Percentiles rank a stretch among this genome's conserved stretches.
These are phyloP conservation scores for Cataglyphis albicans DNA, from an alignment of 2,888 invertebrate genomes.

Conservation along the genomic window DNA sequence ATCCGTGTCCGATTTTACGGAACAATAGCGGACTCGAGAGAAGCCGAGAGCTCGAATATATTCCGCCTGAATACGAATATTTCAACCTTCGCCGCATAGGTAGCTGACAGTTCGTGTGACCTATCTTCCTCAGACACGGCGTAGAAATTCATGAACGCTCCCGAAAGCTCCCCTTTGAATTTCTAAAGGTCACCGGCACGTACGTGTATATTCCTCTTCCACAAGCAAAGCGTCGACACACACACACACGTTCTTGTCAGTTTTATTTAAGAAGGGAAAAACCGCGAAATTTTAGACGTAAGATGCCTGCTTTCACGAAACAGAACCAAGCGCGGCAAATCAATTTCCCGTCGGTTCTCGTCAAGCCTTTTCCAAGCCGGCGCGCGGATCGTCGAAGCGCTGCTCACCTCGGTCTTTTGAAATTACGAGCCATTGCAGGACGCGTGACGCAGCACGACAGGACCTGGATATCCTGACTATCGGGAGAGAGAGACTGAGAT, in stretches of 20 bases:
- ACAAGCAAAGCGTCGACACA: constrained; percentile 27
- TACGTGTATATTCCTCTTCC: constrained; percentile 6
- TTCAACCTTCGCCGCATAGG: constrained; percentile 52
- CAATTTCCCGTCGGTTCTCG: constrained; percentile 42
- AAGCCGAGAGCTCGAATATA: constrained; percentile 41
- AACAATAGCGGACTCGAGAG: constrained; percentile 27
- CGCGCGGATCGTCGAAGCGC: constrained; percentile 19
- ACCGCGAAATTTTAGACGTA: constrained; percentile 14
- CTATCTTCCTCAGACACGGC: constrained; percentile 56
- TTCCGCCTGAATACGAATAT: constrained; percentile 53
- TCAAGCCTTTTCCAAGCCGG: constrained; percentile 13
- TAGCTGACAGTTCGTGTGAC: constrained; percentile 57
- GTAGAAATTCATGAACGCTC: constrained; percentile 72
- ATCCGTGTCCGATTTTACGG: constrained; percentile 22
- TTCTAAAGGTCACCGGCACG: constrained; percentile 60
- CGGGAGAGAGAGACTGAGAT: constrained; percentile 41
- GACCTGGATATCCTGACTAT: constrained; percentile 65
- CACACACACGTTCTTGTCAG: background rate
- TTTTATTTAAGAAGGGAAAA: constrained; percentile 17
- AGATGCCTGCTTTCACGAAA: background rate
- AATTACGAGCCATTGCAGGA: constrained; percentile 69
- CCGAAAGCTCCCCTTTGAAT: constrained; percentile 69
- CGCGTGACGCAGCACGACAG: constrained; percentile 66
- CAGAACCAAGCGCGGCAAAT: constrained; percentile 31
- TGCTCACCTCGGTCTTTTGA: constrained; percentile 59